phyloP scores from a whole-genome alignment of 2,797 vertebrate species.

The Spondyliosoma cantharus region DNA sequence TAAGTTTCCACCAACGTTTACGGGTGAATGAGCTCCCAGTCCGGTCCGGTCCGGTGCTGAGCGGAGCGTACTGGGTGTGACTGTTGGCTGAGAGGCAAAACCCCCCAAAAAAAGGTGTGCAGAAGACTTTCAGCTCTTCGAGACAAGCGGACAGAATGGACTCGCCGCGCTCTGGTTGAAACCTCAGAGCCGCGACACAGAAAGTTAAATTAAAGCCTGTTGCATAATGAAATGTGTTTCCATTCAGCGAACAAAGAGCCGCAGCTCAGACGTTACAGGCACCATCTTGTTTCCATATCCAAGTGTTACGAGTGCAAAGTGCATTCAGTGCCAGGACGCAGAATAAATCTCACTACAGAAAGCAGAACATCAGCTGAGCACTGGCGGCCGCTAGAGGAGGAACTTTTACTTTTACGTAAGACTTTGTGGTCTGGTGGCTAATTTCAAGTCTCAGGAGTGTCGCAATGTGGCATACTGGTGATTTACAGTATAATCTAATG shows the following conservation, averaged over 20 bases:
- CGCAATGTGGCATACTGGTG: too few relatives aligned
- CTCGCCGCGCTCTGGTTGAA: slow-evolving; percentile 1
- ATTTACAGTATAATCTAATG: too few relatives aligned
- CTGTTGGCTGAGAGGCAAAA: neutral
- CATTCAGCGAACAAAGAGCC: slow-evolving; percentile 5
- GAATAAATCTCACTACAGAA: neutral
- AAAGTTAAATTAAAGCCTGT: slow-evolving; percentile 8
- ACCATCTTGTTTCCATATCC: slow-evolving; percentile 4
- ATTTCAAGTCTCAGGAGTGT: too few relatives aligned
- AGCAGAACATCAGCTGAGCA: too few relatives aligned
- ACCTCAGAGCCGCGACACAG: neutral
- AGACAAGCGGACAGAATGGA: neutral
- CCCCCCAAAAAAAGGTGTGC: neutral
- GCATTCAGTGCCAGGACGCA: neutral
- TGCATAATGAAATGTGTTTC: slow-evolving; percentile 47
- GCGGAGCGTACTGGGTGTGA: neutral
- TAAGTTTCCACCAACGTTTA: neutral
- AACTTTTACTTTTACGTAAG: too few relatives aligned
- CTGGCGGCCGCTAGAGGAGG: too few relatives aligned
- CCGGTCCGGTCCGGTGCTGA: too few relatives aligned
- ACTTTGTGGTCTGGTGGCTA: too few relatives aligned
- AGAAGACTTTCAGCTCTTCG: neutral
- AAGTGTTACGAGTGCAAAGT: slow-evolving; percentile 3
- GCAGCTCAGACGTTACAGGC: neutral
- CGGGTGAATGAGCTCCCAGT: neutral